Evolutionary conservation across 2,888 invertebrate species (phyloP).

Genomic region (Pollenia griseotomentosa): DNA sequence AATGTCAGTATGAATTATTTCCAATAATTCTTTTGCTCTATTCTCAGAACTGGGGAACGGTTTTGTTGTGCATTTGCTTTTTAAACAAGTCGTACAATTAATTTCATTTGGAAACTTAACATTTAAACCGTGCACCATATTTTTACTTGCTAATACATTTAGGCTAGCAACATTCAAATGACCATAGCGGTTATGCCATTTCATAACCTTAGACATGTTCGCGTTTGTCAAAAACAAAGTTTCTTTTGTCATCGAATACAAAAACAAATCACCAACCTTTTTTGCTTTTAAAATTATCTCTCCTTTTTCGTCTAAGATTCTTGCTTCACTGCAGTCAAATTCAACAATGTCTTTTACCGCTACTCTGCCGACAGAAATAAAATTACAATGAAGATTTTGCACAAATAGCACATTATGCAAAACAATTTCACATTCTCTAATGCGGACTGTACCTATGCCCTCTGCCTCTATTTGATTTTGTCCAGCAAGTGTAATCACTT

Average conservation of each 20-base stretch:
- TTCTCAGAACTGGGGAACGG: slow-evolving; percentile 58
- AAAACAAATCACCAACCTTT: slow-evolving; percentile 50
- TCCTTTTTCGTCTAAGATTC: slow-evolving; percentile 18
- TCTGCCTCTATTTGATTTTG: slow-evolving; percentile 44
- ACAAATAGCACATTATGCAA: slow-evolving; percentile 56
- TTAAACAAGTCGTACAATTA: slow-evolving; percentile 53
- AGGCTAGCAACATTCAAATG: slow-evolving; percentile 61
- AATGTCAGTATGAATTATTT: slow-evolving; percentile 61
- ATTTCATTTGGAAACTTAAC: slow-evolving; percentile 46
- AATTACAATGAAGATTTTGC: slow-evolving; percentile 54
- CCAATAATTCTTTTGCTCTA: slow-evolving; percentile 47
- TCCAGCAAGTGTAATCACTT: slow-evolving; percentile 42
- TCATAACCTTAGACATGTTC: slow-evolving; percentile 6
- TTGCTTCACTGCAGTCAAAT: slow-evolving; percentile 35
- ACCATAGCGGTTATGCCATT: slow-evolving; percentile 60
- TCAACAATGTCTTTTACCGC: slow-evolving; percentile 20
- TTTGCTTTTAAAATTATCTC: slow-evolving; percentile 35
- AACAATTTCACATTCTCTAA: slow-evolving; percentile 24
- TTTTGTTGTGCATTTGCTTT: slow-evolving; percentile 38
- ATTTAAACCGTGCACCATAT: slow-evolving; percentile 47
- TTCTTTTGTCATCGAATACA: slow-evolving; percentile 13
- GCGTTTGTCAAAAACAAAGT: slow-evolving; percentile 21
- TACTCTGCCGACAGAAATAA: slow-evolving; percentile 55
- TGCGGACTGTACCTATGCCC: slow-evolving; percentile 37
- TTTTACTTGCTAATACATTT: slow-evolving; percentile 26